These are phyloP conservation scores for Sacculina carcini DNA, from an alignment of 2,888 invertebrate species.

Conservation along the genomic window DNA sequence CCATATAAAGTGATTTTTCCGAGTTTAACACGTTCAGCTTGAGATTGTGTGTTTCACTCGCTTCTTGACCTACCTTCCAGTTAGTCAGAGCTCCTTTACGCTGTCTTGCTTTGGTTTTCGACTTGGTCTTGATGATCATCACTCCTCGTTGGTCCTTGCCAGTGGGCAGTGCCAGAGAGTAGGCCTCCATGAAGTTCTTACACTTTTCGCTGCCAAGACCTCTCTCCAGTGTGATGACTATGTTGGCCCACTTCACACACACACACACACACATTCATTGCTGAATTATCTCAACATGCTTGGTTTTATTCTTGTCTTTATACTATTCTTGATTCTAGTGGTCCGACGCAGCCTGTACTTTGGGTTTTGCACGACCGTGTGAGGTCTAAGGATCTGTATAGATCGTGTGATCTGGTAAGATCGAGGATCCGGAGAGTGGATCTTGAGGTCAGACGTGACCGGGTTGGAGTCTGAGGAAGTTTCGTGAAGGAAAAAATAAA, in stretches of 20 bases:
- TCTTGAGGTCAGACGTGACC: too few relatives aligned
- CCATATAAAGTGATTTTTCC: too few relatives aligned
- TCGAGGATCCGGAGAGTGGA: too few relatives aligned
- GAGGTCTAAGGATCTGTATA: too few relatives aligned
- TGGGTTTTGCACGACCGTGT: too few relatives aligned
- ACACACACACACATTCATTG: background rate
- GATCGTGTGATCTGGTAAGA: too few relatives aligned
- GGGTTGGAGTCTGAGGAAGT: too few relatives aligned
- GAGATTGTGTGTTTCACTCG: too few relatives aligned
- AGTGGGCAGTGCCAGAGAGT: constrained; percentile 52
- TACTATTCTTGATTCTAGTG: too few relatives aligned
- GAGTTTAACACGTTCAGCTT: too few relatives aligned
- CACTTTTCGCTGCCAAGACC: constrained; percentile 73
- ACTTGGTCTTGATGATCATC: constrained; percentile 92
- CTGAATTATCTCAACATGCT: constrained; percentile 6
- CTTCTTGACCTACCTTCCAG: constrained; percentile 63
- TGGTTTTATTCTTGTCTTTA: too few relatives aligned
- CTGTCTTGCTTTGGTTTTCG: constrained; percentile 83
- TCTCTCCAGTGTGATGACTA: constrained; percentile 81
- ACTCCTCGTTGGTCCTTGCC: constrained; percentile 48
- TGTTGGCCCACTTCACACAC: constrained; percentile 70
- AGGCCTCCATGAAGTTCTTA: constrained; percentile 71
- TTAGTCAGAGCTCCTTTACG: constrained; percentile 81
- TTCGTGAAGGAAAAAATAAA: background rate
- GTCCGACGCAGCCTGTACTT: too few relatives aligned